Evolutionary conservation across 2,113 vertebrate genomes (phyloP).

Genomic region (Orientallactaga bullata): DNA sequence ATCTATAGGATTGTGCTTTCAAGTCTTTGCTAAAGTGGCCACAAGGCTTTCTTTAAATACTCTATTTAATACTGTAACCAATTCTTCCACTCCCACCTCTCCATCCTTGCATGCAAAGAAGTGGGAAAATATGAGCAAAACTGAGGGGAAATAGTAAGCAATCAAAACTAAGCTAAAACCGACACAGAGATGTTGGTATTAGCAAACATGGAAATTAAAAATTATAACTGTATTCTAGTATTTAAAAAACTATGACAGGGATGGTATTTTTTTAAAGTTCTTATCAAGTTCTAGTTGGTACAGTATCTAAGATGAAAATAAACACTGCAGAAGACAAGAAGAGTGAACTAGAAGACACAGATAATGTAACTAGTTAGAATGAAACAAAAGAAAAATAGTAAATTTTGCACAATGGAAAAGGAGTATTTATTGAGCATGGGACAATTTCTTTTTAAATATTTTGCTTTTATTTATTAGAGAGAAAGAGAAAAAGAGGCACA

Average conservation of each 20-base stretch:
- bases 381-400: slow-evolving; percentile 20
- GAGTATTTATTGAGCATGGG: neutral
- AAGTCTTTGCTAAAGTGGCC: neutral
- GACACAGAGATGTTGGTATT: neutral
- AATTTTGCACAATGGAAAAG: slow-evolving; percentile 23
- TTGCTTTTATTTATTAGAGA: no score
- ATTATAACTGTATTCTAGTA: neutral
- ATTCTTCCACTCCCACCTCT: neutral
- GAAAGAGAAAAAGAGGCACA: no score
- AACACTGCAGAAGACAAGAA: neutral
- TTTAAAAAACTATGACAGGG: slow-evolving; percentile 22
- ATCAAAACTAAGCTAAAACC: slow-evolving; percentile 22
- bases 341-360: neutral
- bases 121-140: slow-evolving; percentile 22
- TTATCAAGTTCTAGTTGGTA: neutral
- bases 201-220: neutral
- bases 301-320: slow-evolving; percentile 6
- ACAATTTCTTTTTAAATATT: neutral
- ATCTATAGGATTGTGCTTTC: neutral
- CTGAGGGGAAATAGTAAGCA: neutral
- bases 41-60: neutral
- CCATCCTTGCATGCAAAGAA: neutral
- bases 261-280: neutral
- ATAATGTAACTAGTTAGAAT: slow-evolving; percentile 18
- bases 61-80: neutral